Evolutionary conservation across 2,888 invertebrate genomes (phyloP).

Genomic region (Corythucha ciliata): DNA sequence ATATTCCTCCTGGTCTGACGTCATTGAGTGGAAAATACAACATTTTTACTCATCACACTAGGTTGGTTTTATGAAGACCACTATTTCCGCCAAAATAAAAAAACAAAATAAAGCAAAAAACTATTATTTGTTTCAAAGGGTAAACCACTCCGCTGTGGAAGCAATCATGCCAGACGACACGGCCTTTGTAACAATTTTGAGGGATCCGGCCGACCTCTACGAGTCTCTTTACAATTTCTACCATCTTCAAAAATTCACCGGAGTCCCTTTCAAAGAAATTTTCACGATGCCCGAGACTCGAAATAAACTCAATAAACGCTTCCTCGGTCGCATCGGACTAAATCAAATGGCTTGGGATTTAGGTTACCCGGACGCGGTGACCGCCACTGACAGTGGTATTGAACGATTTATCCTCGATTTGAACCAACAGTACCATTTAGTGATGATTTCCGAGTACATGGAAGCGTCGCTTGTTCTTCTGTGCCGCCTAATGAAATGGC

Average conservation of each 20-base stretch:
- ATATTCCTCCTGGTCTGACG: slow-evolving; percentile 25
- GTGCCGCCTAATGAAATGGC: slow-evolving; percentile 34
- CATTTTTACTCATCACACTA: slow-evolving; percentile 35
- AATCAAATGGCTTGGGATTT: slow-evolving; percentile 36
- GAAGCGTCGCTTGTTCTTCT: slow-evolving; percentile 34
- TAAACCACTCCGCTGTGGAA: slow-evolving; percentile 25
- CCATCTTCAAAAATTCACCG: slow-evolving; percentile 17
- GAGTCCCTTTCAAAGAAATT: neutral
- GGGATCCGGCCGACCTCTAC: slow-evolving; percentile 30
- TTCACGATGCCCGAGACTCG: neutral
- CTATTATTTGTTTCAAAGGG: too few relatives aligned
- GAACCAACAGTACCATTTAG: slow-evolving; percentile 33
- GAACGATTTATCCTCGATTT: slow-evolving; percentile 29
- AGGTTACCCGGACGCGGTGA: slow-evolving; percentile 24
- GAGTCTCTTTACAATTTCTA: slow-evolving; percentile 32
- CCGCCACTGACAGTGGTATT: slow-evolving; percentile 19
- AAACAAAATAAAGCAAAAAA: too few relatives aligned
- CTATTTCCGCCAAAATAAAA: too few relatives aligned
- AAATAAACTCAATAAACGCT: slow-evolving; percentile 16
- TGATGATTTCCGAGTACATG: slow-evolving; percentile 35
- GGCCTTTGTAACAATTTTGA: slow-evolving; percentile 31
- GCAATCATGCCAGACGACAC: slow-evolving; percentile 30
- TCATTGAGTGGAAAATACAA: slow-evolving; percentile 32
- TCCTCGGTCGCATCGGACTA: slow-evolving; percentile 23
- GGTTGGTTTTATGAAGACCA: slow-evolving; percentile 13